phyloP scores from a whole-genome alignment of 1,140 invertebrate genomes.

The Drosophila obscura region DNA sequence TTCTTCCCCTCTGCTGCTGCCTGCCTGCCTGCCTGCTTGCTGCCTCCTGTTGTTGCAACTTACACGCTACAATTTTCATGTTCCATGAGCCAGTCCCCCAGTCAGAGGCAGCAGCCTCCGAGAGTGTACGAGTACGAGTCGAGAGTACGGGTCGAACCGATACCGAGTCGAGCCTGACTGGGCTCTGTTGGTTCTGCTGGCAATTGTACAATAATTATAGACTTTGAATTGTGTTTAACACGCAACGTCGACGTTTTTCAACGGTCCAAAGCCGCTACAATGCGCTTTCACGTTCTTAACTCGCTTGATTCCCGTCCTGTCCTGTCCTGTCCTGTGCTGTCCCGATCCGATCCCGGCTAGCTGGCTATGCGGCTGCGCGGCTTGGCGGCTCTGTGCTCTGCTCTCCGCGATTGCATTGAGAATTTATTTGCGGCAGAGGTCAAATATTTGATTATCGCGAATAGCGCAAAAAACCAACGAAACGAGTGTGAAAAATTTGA shows the following conservation, averaged over 20 bases:
- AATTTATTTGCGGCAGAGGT: constrained; percentile 82
- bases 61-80: constrained; percentile 80
- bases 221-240: constrained; percentile 84
- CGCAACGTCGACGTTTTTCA: constrained; percentile 73
- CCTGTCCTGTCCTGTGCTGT: neutral
- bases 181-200: constrained; percentile 69
- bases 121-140: constrained; percentile 4
- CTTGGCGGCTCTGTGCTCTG: neutral
- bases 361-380: neutral
- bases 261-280: constrained; percentile 34
- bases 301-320: constrained; percentile 27
- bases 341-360: constrained; percentile 33
- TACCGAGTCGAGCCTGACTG: constrained; percentile 24
- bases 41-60: constrained; percentile 24
- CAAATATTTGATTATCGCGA: constrained; percentile 83
- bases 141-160: too few relatives aligned
- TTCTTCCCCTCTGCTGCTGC: constrained; percentile 17
- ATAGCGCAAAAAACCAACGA: constrained; percentile 45
- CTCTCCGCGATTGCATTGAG: constrained; percentile 69
- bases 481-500: constrained; percentile 83
- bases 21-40: constrained; percentile 3
- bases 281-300: constrained; percentile 74
- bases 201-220: constrained; percentile 83
- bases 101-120: constrained; percentile 15
- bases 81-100: constrained; percentile 56